Percentiles rank a stretch among this genome's conserved stretches.
phyloP scores from a whole-genome alignment of 2,888 invertebrate species.

The Ferdinandea cuprea region DNA sequence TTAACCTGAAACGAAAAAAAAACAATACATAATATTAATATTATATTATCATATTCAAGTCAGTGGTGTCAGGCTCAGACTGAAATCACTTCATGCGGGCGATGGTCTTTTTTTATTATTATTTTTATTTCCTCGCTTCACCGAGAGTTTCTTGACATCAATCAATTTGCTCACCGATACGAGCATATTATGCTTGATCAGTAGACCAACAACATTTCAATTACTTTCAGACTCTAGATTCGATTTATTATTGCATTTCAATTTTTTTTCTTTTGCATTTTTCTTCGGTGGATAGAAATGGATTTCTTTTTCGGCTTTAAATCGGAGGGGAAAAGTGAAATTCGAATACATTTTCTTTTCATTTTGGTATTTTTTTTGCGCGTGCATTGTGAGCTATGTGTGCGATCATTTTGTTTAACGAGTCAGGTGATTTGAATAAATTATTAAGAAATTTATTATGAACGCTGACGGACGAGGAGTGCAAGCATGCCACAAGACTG shows the following conservation, averaged over 20 bases:
- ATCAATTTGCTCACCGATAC: slow-evolving; percentile 39
- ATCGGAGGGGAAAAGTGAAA: slow-evolving; percentile 60
- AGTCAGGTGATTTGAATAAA: slow-evolving; percentile 66
- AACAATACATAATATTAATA: not conserved
- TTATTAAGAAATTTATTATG: slow-evolving; percentile 70
- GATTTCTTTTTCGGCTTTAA: slow-evolving; percentile 62
- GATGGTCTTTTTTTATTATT: slow-evolving; percentile 42
- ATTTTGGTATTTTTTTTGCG: slow-evolving; percentile 34
- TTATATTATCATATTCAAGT: not conserved
- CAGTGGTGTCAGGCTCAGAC: not conserved
- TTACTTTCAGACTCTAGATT: slow-evolving; percentile 51
- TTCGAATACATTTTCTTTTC: slow-evolving; percentile 71
- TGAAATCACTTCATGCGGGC: slow-evolving; percentile 19
- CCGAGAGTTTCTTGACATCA: slow-evolving; percentile 67
- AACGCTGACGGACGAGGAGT: slow-evolving; percentile 33
- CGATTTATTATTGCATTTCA: slow-evolving; percentile 46
- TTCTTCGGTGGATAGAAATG: slow-evolving; percentile 27
- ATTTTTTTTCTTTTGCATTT: not conserved
- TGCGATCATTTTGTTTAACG: slow-evolving; percentile 57
- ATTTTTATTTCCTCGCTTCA: slow-evolving; percentile 58
- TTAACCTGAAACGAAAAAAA: slow-evolving; percentile 39
- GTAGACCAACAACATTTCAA: slow-evolving; percentile 66
- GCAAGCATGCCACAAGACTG: slow-evolving; percentile 13
- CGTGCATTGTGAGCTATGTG: slow-evolving; percentile 35
- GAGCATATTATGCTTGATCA: slow-evolving; percentile 30